Percentiles rank a stretch among this genome's conserved stretches.
phyloP scores from a whole-genome alignment of 2,113 vertebrate species.

The Eupsittula cactorum region DNA sequence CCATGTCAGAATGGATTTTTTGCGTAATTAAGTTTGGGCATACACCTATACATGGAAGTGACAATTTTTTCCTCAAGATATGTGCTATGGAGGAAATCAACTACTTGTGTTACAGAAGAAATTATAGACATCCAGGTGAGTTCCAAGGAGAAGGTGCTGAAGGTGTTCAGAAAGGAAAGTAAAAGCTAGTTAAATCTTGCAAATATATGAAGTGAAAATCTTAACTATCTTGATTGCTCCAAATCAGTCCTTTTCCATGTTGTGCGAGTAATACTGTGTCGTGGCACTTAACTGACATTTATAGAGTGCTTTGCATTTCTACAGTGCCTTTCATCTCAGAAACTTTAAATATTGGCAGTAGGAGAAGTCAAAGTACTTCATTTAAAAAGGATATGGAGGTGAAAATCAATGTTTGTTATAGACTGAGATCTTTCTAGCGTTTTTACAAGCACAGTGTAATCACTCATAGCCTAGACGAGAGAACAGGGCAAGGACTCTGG shows the following conservation, averaged over 20 bases:
- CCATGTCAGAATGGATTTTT: not conserved
- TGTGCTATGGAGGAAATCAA: not conserved
- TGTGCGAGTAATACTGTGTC: not conserved
- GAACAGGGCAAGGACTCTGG: not conserved
- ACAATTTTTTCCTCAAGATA: not conserved
- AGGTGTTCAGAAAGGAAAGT: not conserved
- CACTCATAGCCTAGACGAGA: not conserved
- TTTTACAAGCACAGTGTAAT: not conserved
- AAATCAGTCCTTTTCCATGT: not conserved
- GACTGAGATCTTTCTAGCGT: not conserved
- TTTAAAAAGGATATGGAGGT: not conserved
- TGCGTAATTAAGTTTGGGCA: not conserved
- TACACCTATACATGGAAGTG: not conserved
- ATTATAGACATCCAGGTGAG: not conserved
- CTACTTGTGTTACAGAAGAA: not conserved
- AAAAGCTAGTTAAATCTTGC: not conserved
- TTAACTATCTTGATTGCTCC: not conserved
- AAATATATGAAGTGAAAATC: not conserved
- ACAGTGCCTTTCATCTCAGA: not conserved
- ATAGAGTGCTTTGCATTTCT: not conserved
- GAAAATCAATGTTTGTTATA: not conserved
- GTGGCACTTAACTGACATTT: not conserved
- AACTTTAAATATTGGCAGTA: not conserved
- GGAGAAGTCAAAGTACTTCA: not conserved
- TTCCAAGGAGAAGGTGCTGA: not conserved